phyloP scores from a whole-genome alignment of 2,113 vertebrate genomes.

The Psilopogon haemacephalus region DNA sequence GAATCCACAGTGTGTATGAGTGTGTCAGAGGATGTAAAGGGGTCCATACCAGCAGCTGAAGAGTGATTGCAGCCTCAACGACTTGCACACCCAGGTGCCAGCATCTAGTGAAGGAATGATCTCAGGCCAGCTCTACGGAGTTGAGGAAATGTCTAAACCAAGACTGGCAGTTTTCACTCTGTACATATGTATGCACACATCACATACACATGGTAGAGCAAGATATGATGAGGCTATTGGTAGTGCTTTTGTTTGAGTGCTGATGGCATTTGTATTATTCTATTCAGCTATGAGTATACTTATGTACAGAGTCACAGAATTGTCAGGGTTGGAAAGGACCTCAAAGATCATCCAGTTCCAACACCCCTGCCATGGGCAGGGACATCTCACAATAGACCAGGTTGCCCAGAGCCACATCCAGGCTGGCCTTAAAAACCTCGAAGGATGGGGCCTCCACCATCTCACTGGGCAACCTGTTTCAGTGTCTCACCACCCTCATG shows the following conservation, averaged over 20 bases:
- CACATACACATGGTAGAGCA: fast-evolving
- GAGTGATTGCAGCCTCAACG: not conserved
- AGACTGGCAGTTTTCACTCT: not conserved
- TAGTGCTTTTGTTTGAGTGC: not conserved
- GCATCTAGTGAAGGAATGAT: not conserved
- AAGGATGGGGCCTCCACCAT: no score
- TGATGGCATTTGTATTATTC: no score
- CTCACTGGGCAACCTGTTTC: no score
- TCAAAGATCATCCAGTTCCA: no score
- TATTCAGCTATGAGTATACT: fast-evolving
- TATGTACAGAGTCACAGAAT: no score
- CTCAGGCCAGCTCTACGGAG: not conserved
- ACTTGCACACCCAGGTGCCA: not conserved
- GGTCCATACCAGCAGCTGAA: not conserved
- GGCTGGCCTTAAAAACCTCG: no score
- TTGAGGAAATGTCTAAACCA: not conserved
- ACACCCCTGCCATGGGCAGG: no score
- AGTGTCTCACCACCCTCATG: no score
- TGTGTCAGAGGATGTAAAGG: not conserved
- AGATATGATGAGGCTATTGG: fast-evolving
- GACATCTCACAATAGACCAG: no score
- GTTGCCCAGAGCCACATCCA: no score
- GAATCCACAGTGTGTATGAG: not conserved
- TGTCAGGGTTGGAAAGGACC: no score
- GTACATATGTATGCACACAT: not conserved